phyloP scores from a whole-genome alignment of 2,888 invertebrate species.

The Nezara viridula region DNA sequence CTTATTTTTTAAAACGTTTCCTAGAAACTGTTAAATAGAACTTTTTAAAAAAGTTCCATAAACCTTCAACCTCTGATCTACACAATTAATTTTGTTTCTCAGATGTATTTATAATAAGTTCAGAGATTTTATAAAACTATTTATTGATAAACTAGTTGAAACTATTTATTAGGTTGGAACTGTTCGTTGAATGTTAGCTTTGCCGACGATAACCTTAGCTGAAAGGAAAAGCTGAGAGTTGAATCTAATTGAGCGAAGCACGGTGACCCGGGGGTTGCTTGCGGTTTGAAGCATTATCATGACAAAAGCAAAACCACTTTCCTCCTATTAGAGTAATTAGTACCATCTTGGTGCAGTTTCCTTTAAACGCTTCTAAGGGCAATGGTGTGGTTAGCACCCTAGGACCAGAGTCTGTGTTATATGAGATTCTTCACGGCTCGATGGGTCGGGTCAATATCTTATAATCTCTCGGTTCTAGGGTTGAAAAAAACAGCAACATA shows the following conservation, averaged over 20 bases:
- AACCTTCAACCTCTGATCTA: no score
- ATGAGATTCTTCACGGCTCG: neutral
- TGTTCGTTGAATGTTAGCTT: neutral
- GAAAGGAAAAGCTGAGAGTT: neutral
- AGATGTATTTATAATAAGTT: no score
- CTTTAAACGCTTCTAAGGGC: neutral
- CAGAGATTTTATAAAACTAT: no score
- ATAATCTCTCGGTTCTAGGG: neutral
- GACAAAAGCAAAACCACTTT: neutral
- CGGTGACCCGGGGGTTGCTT: neutral
- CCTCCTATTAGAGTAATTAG: conserved; percentile 40
- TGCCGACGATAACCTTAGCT: no score
- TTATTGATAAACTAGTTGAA: no score
- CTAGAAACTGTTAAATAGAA: no score
- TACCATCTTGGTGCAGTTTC: conserved; percentile 12
- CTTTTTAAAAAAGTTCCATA: no score
- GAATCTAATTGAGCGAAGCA: neutral
- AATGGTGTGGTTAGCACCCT: neutral
- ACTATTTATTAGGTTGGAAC: neutral
- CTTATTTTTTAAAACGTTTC: no score
- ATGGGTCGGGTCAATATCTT: neutral
- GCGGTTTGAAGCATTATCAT: neutral
- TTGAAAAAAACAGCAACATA: no score
- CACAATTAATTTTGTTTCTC: no score
- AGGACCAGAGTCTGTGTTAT: neutral